Conservation (phyloP, 2,888 invertebrate species). For the Trachelus iudaicus region DNA sequence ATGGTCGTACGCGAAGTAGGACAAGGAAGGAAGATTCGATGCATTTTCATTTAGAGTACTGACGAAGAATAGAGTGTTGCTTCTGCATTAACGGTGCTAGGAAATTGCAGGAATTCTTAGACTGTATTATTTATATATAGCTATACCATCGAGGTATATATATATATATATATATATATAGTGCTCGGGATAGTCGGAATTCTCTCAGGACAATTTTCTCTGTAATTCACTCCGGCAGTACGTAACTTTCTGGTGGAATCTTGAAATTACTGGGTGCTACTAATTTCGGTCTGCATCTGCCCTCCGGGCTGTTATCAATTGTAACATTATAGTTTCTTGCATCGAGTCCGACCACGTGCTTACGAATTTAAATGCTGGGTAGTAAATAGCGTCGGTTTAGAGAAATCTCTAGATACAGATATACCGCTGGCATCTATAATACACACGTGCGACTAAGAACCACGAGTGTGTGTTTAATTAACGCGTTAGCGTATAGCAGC, state of each 20-base stretch:
- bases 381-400: background rate
- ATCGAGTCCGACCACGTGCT: background rate
- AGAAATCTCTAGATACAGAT: background rate
- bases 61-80: background rate
- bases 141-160: background rate
- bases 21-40: background rate
- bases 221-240: background rate
- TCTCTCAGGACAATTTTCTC: background rate
- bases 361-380: background rate
- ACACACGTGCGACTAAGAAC: background rate
- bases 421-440: background rate
- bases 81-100: background rate
- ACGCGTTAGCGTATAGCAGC: background rate
- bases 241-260: background rate
- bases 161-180: background rate
- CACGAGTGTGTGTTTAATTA: background rate
- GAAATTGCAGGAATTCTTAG: background rate
- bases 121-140: background rate
- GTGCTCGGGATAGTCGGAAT: background rate
- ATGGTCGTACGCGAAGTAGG: background rate
- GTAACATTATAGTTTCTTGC: background rate
- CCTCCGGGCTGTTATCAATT: background rate
- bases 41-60: background rate
- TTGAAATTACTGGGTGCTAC: background rate
- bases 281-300: background rate